Percentiles rank a stretch among this genome's conserved stretches.
Evolutionary conservation across 2,888 invertebrate species (phyloP).

Genomic region (Apodemia hepburni): DNA sequence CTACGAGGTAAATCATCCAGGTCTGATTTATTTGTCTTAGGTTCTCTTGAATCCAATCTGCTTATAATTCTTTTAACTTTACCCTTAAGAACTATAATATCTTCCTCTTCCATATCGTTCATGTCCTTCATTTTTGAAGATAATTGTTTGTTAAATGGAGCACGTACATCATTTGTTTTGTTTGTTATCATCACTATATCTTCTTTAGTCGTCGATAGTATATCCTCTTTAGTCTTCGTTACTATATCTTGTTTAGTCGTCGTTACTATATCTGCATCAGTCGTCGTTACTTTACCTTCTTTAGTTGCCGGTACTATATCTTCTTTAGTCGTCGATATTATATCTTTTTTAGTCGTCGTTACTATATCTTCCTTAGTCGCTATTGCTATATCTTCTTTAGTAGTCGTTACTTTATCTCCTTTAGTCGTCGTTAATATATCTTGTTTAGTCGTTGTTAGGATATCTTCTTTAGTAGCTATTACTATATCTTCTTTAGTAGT

Average conservation of each 20-base stretch:
- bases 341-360: background rate
- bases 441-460: background rate
- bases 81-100: constrained; percentile 44
- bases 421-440: too few species aligned
- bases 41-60: constrained; percentile 36
- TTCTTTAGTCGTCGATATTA: too few species aligned
- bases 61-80: constrained; percentile 50
- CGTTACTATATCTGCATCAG: too few species aligned
- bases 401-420: too few species aligned
- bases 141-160: constrained; percentile 7
- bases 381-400: background rate
- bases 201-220: background rate
- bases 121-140: constrained; percentile 22
- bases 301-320: too few species aligned
- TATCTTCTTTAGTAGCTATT: background rate
- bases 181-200: background rate
- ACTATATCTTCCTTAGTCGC: too few species aligned
- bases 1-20: constrained; percentile 44
- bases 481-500: background rate
- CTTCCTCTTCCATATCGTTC: constrained; percentile 32
- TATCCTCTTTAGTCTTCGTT: too few species aligned
- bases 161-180: background rate
- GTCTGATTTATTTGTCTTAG: constrained; percentile 31
- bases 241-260: background rate
- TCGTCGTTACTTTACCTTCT: background rate